Percentiles rank a stretch among this genome's conserved stretches.
phyloP scores from a whole-genome alignment of 2,797 vertebrate species.

The Epinephelus awoara region DNA sequence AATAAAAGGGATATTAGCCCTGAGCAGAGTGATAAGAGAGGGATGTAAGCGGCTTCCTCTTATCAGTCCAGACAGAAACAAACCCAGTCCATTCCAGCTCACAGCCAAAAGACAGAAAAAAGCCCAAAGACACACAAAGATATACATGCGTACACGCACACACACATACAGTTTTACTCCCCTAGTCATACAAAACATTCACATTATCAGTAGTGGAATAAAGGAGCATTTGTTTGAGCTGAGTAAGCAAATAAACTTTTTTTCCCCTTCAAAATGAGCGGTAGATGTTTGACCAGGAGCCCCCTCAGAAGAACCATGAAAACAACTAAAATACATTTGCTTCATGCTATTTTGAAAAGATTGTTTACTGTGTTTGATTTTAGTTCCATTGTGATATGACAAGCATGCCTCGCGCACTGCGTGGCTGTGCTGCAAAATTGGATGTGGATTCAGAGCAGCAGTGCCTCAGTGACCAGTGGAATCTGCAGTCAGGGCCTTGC shows the following conservation, averaged over 20 bases:
- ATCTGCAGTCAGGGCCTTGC: not conserved
- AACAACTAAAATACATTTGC: slow-evolving; percentile 18
- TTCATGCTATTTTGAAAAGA: slow-evolving; percentile 15
- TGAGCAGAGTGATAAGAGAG: slow-evolving; percentile 80
- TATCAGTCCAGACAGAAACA: slow-evolving; percentile 83
- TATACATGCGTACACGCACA: slow-evolving; percentile 9
- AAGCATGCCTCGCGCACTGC: not conserved
- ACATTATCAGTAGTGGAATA: slow-evolving; percentile 43
- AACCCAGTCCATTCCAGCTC: slow-evolving; percentile 72
- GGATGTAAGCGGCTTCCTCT: slow-evolving; percentile 83
- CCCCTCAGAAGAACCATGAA: slow-evolving; percentile 26
- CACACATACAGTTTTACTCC: slow-evolving; percentile 16
- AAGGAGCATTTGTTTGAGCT: slow-evolving; percentile 55
- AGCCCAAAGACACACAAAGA: slow-evolving; percentile 55
- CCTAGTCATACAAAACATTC: slow-evolving; percentile 41
- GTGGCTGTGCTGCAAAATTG: slow-evolving; percentile 12
- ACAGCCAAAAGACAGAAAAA: slow-evolving; percentile 69
- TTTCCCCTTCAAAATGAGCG: slow-evolving; percentile 18
- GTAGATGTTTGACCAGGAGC: slow-evolving; percentile 24
- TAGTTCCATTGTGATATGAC: slow-evolving; percentile 13
- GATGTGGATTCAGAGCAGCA: slow-evolving; percentile 25
- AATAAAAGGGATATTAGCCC: slow-evolving; percentile 82
- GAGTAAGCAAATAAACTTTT: slow-evolving; percentile 54
- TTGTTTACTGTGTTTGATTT: slow-evolving; percentile 21
- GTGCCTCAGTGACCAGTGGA: slow-evolving; percentile 3